These are phyloP conservation scores for Mesorhabditis sp. DNA, from an alignment of 2,888 invertebrate species.

Conservation along the genomic window DNA sequence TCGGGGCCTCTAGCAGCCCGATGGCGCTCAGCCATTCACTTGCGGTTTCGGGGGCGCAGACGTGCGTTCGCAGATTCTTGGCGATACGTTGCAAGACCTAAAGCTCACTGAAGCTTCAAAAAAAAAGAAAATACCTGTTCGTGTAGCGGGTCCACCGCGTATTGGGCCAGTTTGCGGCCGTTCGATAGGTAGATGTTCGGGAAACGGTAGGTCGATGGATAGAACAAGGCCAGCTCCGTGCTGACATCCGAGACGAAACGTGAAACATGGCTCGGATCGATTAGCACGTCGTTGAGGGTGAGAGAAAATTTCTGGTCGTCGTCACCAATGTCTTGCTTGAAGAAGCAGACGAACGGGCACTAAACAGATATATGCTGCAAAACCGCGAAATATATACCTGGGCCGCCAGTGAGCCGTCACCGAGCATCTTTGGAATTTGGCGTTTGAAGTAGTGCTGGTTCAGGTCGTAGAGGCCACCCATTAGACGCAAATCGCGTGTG, in stretches of 20 bases:
- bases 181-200: neutral
- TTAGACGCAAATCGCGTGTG: neutral
- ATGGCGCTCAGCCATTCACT: neutral
- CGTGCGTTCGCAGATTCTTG: neutral
- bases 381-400: neutral
- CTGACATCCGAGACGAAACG: conserved; percentile 6
- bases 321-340: neutral
- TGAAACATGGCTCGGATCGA: neutral
- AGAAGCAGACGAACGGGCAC: neutral
- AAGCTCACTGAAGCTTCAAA: neutral
- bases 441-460: conserved; percentile 4
- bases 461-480: conserved; percentile 5
- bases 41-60: neutral
- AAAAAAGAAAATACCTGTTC: neutral
- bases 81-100: neutral
- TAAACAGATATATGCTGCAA: neutral
- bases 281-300: neutral
- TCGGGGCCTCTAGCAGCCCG: neutral
- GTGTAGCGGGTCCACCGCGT: neutral
- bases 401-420: neutral
- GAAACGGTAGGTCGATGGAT: neutral
- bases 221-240: neutral
- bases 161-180: neutral
- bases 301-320: too few relatives aligned
- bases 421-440: neutral